Evolutionary conservation across 2,113 vertebrate genomes (phyloP), one percentile per base, ranked within the genome.

Genomic region (Promerops cafer): DNA sequence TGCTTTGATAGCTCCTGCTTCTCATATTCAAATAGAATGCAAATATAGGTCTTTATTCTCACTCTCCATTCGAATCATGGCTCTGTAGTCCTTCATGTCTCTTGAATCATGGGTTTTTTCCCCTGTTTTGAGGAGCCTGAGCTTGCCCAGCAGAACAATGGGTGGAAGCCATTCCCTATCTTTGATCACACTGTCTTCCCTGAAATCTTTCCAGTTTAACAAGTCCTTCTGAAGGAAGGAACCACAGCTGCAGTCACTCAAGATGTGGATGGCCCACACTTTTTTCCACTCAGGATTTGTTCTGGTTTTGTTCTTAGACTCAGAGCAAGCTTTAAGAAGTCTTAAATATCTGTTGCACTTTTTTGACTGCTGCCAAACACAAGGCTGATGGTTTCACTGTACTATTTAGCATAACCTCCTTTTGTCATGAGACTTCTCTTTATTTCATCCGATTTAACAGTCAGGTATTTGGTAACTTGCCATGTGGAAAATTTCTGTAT

Each of bases 181-280:
- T 74, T 75, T 9, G 3, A 7, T 45, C 31, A 47, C 35, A n/a
- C 6, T 57, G 15, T 9, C 15, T 78, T 71, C 56, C 39, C 31
- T 53, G 31, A 72, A 89, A 54, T 37, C 42, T 45, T 59, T 14
- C 26, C 37, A 68, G 26, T n/a, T 68, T 72, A 86, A 33, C 26
- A 54, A 76, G 42, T 18, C 33, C 18, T 72, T 79, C 44, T 35
- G 57, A 68, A 61, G 54, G 4, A 37, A 68, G 12, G 56, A 85
- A 16, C 16, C 31, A 21, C 12, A 76, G 57, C 57, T 44, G 21
- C 37, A 22, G 33, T 47, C 53, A 35, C n/a, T 30, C 24, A 42
- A 44, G 30, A 42, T 0, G 0, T 7, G 10, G 26, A 24, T 39
- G 24, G 35, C 13, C 16, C 53, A 75, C 0, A 0, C 10, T 16